These are phyloP conservation scores for Cinclus mexicanus DNA, from an alignment of 2,113 vertebrate species.

Conservation along the genomic window DNA sequence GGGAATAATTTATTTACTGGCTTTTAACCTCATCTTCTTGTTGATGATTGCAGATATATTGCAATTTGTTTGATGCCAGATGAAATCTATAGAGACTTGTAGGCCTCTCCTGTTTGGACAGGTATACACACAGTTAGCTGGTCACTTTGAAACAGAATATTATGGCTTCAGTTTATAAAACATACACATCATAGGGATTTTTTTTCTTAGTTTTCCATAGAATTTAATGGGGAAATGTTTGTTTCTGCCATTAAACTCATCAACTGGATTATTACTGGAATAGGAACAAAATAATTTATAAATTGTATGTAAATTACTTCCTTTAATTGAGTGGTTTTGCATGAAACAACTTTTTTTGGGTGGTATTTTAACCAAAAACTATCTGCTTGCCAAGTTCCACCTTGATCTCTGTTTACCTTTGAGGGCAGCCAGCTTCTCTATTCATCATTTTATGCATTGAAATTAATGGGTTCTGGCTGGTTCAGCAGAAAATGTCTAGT, in stretches of 20 bases:
- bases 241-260: not conserved
- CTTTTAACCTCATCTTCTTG: not conserved
- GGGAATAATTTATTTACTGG: not conserved
- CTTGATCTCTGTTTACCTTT: conserved; percentile 29
- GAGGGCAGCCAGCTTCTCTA: not conserved
- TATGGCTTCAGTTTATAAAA: not conserved
- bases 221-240: not conserved
- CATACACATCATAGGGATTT: not conserved
- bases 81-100: not conserved
- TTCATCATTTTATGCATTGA: not conserved
- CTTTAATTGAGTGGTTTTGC: not conserved
- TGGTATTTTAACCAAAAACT: not conserved
- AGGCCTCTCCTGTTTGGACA: not conserved
- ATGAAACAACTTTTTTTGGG: not conserved
- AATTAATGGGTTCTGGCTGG: conserved; percentile 21
- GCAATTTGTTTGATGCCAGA: not conserved
- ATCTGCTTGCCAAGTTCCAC: not conserved
- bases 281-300: not conserved
- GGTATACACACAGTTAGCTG: not conserved
- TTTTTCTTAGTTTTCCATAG: not conserved
- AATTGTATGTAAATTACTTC: not conserved
- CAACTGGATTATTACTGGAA: not conserved
- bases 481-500: conserved; percentile 5
- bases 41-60: not conserved
- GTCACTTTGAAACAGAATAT: not conserved